Conservation (phyloP, 2,113 vertebrate species). For the Notiomystis cincta region DNA sequence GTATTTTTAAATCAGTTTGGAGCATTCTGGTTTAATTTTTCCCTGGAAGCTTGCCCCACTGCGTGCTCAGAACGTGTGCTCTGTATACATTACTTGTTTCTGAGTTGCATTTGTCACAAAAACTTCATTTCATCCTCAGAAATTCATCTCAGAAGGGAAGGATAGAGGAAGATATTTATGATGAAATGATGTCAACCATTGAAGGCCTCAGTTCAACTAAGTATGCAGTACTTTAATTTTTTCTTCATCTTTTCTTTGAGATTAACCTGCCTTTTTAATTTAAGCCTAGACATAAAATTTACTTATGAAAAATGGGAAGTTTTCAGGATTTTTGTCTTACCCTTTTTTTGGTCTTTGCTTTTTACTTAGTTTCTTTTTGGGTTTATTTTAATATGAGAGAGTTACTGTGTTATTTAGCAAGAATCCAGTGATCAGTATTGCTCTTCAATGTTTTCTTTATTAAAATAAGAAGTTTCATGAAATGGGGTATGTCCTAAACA, state of each 20-base stretch:
- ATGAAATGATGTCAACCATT: conserved; percentile 93
- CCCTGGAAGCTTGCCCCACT: not conserved
- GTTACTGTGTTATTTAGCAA: not conserved
- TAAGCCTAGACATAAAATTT: not conserved
- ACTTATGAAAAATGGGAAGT: not conserved
- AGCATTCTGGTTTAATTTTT: not conserved
- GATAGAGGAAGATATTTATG: conserved; percentile 88
- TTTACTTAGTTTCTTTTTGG: not conserved
- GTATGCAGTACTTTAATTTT: conserved; percentile 64
- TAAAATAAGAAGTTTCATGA: not conserved
- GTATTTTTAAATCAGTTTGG: not conserved
- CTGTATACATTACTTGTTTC: not conserved
- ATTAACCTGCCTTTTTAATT: not conserved
- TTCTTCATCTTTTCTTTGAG: not conserved
- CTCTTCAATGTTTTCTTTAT: not conserved
- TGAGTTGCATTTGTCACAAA: not conserved
- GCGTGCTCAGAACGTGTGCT: not conserved
- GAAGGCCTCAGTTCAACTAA: conserved; percentile 90
- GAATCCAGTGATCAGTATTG: not conserved
- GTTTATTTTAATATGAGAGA: not conserved
- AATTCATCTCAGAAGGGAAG: conserved; percentile 89
- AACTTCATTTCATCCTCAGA: conserved; percentile 66
- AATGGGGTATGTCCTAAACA: not conserved
- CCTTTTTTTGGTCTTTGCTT: not conserved
- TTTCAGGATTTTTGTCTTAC: not conserved